Base-by-base conservation (phyloP, 2,888 invertebrate species). In the Eupithecia abbreviata region DNA sequence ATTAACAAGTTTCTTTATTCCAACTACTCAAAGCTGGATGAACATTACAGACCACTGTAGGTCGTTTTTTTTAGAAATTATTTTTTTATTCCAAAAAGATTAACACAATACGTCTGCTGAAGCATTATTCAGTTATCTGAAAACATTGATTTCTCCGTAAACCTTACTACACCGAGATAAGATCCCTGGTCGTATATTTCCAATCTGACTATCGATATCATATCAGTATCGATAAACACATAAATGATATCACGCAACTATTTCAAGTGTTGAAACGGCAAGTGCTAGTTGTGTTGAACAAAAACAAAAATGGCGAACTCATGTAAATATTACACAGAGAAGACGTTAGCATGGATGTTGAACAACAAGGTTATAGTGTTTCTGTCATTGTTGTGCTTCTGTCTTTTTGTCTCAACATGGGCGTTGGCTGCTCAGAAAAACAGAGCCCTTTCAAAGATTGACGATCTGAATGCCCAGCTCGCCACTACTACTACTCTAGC, bases 151-250 rank as follows among this genome's bases (percentile, higher is more conserved):
- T 68, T 47, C 67, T 30, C 4, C 10, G 41, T 69, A 41, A 15
- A 45, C 72, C 62, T 51, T 73, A 70, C 15, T 45, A 30, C 12
- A 51, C 41, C n/a, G 51, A 47, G 58, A 75, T 77, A 75, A 73
- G 67, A 67, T 71, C 6, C 18, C 62, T 68, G 41, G 71, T 71
- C 15, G 55, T 43, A 7, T 76, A 68, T 47, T 18, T 43, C n/a
- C 42, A 42, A 71, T n/a, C 55, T 13, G 62, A 72, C 62, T 62
- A 30, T 62, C 74, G 75, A 72, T 62, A 62, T 9, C 51, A 65
- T 80, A 78, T 81, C 79, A 72, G 77, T 51, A 75, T 74, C 43
- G 82, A 83, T 83, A 83, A 80, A 77, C 47, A 47, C 13, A 66
- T 42, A 69, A 69, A 45, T 49, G 69, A 69, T 69, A 69, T 6